Conservation (phyloP, 2,113 vertebrate genomes). For the Sinocyclocheilus anshuiensis region DNA sequence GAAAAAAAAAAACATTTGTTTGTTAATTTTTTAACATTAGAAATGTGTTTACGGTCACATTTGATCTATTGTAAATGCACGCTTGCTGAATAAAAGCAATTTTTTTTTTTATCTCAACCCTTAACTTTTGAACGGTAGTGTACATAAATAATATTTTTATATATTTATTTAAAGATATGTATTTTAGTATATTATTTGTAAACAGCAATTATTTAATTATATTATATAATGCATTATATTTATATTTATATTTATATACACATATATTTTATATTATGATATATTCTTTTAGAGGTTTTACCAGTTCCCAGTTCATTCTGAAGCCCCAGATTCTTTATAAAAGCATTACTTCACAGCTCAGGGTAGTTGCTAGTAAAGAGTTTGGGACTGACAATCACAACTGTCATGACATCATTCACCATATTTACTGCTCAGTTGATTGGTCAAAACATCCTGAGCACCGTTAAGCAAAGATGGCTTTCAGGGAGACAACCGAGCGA, state of each 20-base stretch:
- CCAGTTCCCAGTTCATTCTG: background rate
- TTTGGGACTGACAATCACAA: background rate
- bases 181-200: background rate
- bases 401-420: background rate
- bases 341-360: background rate
- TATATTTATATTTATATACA: background rate
- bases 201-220: background rate
- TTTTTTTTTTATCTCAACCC: too few relatives aligned
- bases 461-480: background rate
- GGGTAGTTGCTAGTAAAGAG: background rate
- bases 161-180: too few relatives aligned
- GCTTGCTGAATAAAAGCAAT: too few relatives aligned
- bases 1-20: too few relatives aligned
- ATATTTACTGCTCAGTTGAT: slow-evolving; percentile 6
- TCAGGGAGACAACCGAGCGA: background rate
- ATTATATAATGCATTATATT: background rate
- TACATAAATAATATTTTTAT: too few relatives aligned
- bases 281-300: background rate
- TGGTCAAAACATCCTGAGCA: slow-evolving; percentile 4
- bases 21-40: background rate
- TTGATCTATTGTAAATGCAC: too few relatives aligned
- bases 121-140: too few relatives aligned
- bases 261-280: background rate
- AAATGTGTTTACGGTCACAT: too few relatives aligned
- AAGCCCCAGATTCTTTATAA: background rate